Percentiles rank a stretch among this genome's conserved stretches.
These are phyloP conservation scores for Rhopalosiphum maidis DNA, from an alignment of 1,140 invertebrate species.

Conservation along the genomic window DNA sequence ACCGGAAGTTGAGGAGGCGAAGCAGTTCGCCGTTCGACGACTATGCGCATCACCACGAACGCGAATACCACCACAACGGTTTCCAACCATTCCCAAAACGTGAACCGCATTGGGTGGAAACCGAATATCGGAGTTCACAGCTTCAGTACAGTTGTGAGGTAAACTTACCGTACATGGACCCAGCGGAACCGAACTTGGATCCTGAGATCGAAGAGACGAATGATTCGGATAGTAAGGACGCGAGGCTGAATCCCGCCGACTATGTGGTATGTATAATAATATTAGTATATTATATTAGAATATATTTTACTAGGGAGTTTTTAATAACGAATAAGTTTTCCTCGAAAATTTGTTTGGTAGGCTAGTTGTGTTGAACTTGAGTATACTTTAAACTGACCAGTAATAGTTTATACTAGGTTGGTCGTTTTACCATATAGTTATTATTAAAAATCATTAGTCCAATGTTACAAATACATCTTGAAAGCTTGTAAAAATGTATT, in stretches of 20 bases:
- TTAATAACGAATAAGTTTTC: neutral
- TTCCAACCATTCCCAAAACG: conserved; percentile 44
- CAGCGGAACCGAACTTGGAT: conserved; percentile 40
- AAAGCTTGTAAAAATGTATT: neutral
- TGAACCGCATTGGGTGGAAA: conserved; percentile 49
- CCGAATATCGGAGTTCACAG: conserved; percentile 34
- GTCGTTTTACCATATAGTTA: neutral
- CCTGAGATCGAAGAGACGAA: conserved; percentile 42
- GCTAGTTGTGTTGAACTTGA: neutral
- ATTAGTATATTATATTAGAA: neutral
- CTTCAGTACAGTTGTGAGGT: conserved; percentile 47
- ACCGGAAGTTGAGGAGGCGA: conserved; percentile 50
- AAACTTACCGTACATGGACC: conserved; percentile 50
- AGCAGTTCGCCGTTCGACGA: conserved; percentile 57
- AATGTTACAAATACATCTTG: too few species aligned
- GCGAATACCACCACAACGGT: conserved; percentile 52
- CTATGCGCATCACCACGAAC: conserved; percentile 38
- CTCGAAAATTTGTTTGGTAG: neutral
- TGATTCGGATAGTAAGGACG: conserved; percentile 40
- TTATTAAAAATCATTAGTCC: too few species aligned
- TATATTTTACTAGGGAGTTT: neutral
- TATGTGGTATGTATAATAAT: conserved; percentile 44
- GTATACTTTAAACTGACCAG: neutral
- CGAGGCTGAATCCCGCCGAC: conserved; percentile 34
- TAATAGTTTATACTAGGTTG: neutral